A percentile compares a stretch with the other conserved stretches of the same genome.
Evolutionary conservation across 2,113 vertebrate genomes (phyloP).

Genomic region (Leucopternis melanops): DNA sequence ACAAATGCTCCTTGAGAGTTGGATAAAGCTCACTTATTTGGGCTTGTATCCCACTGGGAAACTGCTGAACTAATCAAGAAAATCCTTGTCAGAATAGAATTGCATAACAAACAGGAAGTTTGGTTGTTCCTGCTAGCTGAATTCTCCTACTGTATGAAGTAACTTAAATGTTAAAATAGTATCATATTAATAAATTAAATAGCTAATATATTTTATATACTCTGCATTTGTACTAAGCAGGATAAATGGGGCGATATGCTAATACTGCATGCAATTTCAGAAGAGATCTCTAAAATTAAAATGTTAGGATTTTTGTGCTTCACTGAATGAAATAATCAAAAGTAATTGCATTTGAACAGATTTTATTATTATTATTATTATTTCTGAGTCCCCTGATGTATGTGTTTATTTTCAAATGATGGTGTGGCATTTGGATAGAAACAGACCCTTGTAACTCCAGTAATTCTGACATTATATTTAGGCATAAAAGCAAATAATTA

Average conservation of each 20-base stretch:
- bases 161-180: not conserved
- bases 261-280: not conserved
- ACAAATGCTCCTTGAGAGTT: not conserved
- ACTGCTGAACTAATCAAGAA: not conserved
- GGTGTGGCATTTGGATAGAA: not conserved
- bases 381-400: not conserved
- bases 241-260: not conserved
- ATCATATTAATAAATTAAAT: not conserved
- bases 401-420: not conserved
- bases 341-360: not conserved
- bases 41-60: not conserved
- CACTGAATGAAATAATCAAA: not conserved
- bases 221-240: not conserved
- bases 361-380: not conserved
- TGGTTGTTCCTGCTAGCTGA: not conserved
- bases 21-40: not conserved
- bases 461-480: not conserved
- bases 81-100: not conserved
- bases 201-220: not conserved
- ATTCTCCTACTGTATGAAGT: not conserved
- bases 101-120: not conserved
- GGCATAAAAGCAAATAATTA: not conserved
- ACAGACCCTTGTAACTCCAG: not conserved
- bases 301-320: not conserved
- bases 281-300: not conserved